These are phyloP conservation scores for Trisateles emortualis DNA, from an alignment of 2,888 invertebrate genomes.

Conservation along the genomic window DNA sequence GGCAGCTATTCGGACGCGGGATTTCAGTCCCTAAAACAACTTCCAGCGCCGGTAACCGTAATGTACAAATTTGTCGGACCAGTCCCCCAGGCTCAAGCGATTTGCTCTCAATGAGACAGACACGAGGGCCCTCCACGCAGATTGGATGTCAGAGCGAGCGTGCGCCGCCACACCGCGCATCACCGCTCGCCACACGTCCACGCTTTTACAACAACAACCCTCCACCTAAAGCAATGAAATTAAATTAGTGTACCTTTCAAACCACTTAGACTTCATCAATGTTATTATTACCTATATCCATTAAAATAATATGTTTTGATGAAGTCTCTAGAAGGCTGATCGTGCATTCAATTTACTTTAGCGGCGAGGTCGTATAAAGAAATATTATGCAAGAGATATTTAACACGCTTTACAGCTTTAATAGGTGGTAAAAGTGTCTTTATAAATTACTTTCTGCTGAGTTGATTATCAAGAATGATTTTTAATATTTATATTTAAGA, in stretches of 20 bases:
- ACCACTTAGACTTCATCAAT: slow-evolving; percentile 45
- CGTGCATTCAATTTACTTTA: not conserved
- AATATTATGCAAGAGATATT: not conserved
- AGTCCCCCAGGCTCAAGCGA: slow-evolving; percentile 56
- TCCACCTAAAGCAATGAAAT: slow-evolving; percentile 67
- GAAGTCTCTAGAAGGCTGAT: slow-evolving; percentile 10
- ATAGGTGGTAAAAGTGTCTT: not conserved
- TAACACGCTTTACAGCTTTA: not conserved
- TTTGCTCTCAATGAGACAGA: slow-evolving; percentile 76
- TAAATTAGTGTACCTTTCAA: slow-evolving; percentile 67
- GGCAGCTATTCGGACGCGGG: slow-evolving; percentile 18
- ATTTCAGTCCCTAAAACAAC: slow-evolving; percentile 47
- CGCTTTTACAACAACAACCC: slow-evolving; percentile 58
- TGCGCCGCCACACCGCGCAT: slow-evolving; percentile 34
- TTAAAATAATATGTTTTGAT: slow-evolving; percentile 40
- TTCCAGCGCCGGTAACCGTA: slow-evolving; percentile 24
- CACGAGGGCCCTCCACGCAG: slow-evolving; percentile 71
- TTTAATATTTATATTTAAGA: no score
- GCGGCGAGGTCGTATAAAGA: not conserved
- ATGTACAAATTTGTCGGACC: slow-evolving; percentile 49
- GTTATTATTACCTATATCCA: slow-evolving; percentile 32
- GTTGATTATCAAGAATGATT: no score
- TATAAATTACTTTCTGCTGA: not conserved
- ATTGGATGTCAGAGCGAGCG: slow-evolving; percentile 74
- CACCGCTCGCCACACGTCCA: slow-evolving; percentile 46